Conservation (phyloP, 2,113 vertebrate species). For the Serinus canaria region DNA sequence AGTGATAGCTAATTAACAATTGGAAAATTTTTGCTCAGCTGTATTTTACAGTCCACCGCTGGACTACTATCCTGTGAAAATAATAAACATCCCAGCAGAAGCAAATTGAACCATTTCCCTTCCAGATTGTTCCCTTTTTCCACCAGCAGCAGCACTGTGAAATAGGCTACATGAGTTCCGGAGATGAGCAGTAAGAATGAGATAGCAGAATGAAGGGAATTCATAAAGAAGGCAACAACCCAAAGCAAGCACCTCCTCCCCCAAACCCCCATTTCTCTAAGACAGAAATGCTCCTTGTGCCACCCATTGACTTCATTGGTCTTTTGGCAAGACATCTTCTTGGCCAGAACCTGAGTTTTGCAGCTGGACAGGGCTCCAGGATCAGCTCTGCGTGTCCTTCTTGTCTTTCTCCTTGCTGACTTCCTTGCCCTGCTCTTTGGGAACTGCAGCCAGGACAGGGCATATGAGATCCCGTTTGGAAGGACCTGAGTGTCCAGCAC, state of each 20-base stretch:
- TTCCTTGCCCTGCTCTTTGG: neutral
- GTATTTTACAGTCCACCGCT: neutral
- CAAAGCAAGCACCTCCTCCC: accelerated
- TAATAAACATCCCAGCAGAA: neutral
- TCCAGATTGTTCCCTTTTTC: neutral
- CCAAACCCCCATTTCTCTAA: neutral
- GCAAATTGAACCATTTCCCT: neutral
- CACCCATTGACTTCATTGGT: neutral
- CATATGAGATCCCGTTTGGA: neutral
- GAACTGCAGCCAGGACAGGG: neutral
- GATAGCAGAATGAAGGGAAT: neutral
- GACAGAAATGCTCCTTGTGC: neutral
- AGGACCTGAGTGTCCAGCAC: neutral
- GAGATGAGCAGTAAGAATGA: neutral
- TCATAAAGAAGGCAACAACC: neutral
- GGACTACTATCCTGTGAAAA: neutral
- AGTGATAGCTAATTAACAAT: neutral
- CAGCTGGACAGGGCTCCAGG: neutral
- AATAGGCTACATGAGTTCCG: neutral
- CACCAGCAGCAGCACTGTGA: neutral
- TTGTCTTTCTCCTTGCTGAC: neutral
- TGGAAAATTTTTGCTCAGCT: neutral
- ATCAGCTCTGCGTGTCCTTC: neutral
- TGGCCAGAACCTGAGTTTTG: neutral
- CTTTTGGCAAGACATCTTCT: neutral